Evolutionary conservation across 2,888 invertebrate genomes (phyloP), one percentile per base, ranked within the genome.

Genomic region (Malacosoma neustria): DNA sequence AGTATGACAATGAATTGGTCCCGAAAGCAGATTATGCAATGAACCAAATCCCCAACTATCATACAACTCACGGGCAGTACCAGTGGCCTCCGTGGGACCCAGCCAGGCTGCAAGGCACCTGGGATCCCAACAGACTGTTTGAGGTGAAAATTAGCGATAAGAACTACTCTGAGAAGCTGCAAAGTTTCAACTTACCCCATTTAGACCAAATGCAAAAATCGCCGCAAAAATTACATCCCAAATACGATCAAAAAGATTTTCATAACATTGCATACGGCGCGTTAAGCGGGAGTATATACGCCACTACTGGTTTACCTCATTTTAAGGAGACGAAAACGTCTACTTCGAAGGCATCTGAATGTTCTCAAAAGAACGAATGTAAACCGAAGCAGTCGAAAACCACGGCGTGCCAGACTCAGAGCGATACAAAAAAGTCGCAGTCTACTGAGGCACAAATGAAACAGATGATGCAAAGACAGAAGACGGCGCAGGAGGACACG

Each of bases 31-130:
- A 91, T 51, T 90, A 89, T 51, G 67, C 88, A 1, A 87, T 88
- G 69, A 91, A 91, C 68, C 89, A 91, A 51, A 87, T 91, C 35
- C 90, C 91, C 1, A 91, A 91, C 56, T 91, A 91, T 54, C 90
- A 90, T 55, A 87, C 90, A 33, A 86, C 89, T 0, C 87, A 87
- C 43, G 71, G 85, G 0, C 91, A 91, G 55, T 91, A 91, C 49
- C 88, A 88, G 51, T 90, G 90, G 87, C 89, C 91, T 14, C 80
- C 82, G 1, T 89, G 89, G 89, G 88, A 89, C 46, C 77, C 80
- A 12, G 60, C 82, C 5, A 61, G 88, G 13, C 57, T 88, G 36
- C 84, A 80, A 38, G 64, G 74, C 40, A 70, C 87, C 0, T 89
- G 89, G 88, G 88, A 88, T 36, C 85, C 80, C 42, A 84, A 80